Base-by-base conservation (phyloP, 2,888 invertebrate species). In the Papilio elwesi region DNA sequence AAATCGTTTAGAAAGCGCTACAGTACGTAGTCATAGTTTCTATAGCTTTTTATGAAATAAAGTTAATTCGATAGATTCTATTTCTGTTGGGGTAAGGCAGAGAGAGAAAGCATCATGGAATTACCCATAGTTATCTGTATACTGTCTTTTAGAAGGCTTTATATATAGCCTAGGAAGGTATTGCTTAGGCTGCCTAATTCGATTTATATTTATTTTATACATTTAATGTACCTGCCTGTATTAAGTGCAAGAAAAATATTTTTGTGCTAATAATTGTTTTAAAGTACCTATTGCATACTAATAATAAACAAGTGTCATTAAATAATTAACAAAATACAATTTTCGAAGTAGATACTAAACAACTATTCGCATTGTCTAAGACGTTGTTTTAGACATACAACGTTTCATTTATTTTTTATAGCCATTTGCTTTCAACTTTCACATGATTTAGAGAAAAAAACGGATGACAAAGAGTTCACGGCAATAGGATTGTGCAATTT, bases 401-500 rank as follows among this genome's bases (percentile, higher is more conserved):
- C 59, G 9, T 43, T n/a, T 62, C 15, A 62, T 43, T 62, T 43
- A 1, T 49, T 49, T 49, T 43, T 38, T 62, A 62, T 62, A n/a
- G 59, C 15, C n/a, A 6, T 57, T 43, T 62, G 59, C 66, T 74
- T 74, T 72, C 70, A 76, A 90, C 88, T 91, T 91, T 90, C 90
- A 79, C 87, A 83, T 78, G 26, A 67, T 67, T 83, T 84, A 79
- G 74, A 80, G 81, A 85, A 82, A 82, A 84, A 84, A 76, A 80
- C n/a, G 80, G 78, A 75, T 80, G 88, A 91, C 88, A 89, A 91
- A 87, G 82, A 83, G 83, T 84, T 81, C 86, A 89, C 90, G 89
- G 89, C 88, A 90, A 92, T 90, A 81, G 87, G 87, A 87, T 92
- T 93, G 91, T 82, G 90, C 91, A 92, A 92, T 88, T 89, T 89